These are phyloP conservation scores for Halictus ligatus DNA, from an alignment of 2,888 invertebrate species.

Conservation along the genomic window DNA sequence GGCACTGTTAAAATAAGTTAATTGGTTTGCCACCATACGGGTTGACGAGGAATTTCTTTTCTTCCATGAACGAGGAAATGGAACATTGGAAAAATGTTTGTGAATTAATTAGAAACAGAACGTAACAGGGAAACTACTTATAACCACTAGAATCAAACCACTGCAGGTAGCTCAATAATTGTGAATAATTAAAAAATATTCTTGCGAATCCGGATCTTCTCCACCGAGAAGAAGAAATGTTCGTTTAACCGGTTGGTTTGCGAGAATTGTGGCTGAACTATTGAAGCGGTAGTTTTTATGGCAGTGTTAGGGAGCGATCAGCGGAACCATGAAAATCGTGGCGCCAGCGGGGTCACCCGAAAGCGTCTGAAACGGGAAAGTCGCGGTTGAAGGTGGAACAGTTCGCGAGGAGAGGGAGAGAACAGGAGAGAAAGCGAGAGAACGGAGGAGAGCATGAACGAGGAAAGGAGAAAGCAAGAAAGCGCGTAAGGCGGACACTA, in stretches of 20 bases:
- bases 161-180: too few species aligned
- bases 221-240: neutral
- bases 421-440: slow-evolving; percentile 51
- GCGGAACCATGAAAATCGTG: slow-evolving; percentile 55
- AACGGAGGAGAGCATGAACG: slow-evolving; percentile 29
- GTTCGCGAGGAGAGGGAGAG: slow-evolving; percentile 37
- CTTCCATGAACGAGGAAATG: too few species aligned
- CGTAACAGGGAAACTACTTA: too few species aligned
- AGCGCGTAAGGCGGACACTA: slow-evolving; percentile 66
- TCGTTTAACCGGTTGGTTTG: neutral
- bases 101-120: too few species aligned
- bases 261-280: neutral
- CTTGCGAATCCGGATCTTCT: too few species aligned
- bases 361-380: slow-evolving; percentile 56
- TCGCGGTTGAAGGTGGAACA: slow-evolving; percentile 56
- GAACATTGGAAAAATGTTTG: too few species aligned
- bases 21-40: too few species aligned
- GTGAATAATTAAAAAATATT: too few species aligned
- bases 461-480: slow-evolving; percentile 56
- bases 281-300: neutral
- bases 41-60: too few species aligned
- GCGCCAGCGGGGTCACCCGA: slow-evolving; percentile 58
- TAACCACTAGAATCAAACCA: too few species aligned
- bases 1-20: too few species aligned
- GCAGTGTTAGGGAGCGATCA: slow-evolving; percentile 8